Evolutionary conservation across 2,113 vertebrate genomes (phyloP).

Genomic region (Zapus hudsonius): DNA sequence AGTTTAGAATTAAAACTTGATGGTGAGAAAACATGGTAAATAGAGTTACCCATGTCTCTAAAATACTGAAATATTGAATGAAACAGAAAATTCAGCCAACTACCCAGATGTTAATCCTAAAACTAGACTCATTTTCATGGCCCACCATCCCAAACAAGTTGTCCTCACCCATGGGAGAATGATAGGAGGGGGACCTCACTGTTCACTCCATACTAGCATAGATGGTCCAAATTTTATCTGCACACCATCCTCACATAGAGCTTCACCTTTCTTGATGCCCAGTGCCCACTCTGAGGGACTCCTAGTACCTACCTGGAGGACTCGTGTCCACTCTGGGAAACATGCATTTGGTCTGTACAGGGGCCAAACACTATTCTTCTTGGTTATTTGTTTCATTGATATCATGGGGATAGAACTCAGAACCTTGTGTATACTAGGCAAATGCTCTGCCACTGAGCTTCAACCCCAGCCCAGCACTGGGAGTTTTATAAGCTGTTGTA

Average conservation of each 20-base stretch:
- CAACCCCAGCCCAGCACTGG: not conserved
- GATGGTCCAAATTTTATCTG: not conserved
- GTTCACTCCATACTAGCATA: not conserved
- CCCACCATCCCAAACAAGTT: not conserved
- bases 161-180: not conserved
- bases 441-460: not conserved
- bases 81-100: not conserved
- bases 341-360: not conserved
- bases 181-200: rapidly evolving
- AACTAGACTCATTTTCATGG: not conserved
- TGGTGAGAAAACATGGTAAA: not conserved
- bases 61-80: not conserved
- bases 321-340: not conserved
- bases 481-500: not conserved
- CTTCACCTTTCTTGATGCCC: not conserved
- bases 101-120: conserved; percentile 10
- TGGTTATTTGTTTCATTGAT: not conserved
- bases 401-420: not conserved
- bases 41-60: not conserved
- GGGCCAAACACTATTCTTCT: not conserved
- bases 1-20: not conserved
- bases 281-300: not conserved
- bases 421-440: no score
- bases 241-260: rapidly evolving
- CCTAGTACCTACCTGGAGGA: no score